These are phyloP conservation scores for Drosophila neotestacea DNA, from an alignment of 2,888 invertebrate species.

Conservation along the genomic window DNA sequence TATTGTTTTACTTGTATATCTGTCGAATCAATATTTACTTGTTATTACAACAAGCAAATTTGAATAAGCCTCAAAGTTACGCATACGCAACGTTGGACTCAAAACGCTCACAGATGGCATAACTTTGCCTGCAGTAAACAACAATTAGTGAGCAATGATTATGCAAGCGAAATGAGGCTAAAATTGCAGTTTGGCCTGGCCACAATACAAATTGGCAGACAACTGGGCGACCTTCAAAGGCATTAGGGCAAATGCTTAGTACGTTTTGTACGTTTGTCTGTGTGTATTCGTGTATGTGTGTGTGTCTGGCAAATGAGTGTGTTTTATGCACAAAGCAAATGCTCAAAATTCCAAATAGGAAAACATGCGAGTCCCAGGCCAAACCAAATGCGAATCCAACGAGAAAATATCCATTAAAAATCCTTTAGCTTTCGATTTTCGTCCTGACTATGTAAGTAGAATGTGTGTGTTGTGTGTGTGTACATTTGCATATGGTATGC, in stretches of 20 bases:
- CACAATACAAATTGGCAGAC: constrained; percentile 57
- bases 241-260: constrained; percentile 56
- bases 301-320: constrained; percentile 28
- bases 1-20: neutral
- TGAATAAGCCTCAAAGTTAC: constrained; percentile 14
- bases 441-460: constrained; percentile 13
- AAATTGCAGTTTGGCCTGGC: constrained; percentile 37
- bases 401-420: constrained; percentile 68
- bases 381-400: constrained; percentile 49
- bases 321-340: constrained; percentile 64
- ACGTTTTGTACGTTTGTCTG: constrained; percentile 17
- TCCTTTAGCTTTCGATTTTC: constrained; percentile 51
- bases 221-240: constrained; percentile 52
- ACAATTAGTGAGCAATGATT: constrained; percentile 67
- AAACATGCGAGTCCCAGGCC: constrained; percentile 36
- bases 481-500: constrained; percentile 67
- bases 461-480: constrained; percentile 13
- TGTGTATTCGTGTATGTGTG: constrained; percentile 13
- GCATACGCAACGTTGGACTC: constrained; percentile 28
- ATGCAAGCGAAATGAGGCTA: constrained; percentile 66
- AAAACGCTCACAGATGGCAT: constrained; percentile 7
- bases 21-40: constrained; percentile 18
- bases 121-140: constrained; percentile 49
- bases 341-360: constrained; percentile 37
- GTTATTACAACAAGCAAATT: constrained; percentile 33